phyloP scores from a whole-genome alignment of 2,888 invertebrate genomes.

The Erebia aethiops region DNA sequence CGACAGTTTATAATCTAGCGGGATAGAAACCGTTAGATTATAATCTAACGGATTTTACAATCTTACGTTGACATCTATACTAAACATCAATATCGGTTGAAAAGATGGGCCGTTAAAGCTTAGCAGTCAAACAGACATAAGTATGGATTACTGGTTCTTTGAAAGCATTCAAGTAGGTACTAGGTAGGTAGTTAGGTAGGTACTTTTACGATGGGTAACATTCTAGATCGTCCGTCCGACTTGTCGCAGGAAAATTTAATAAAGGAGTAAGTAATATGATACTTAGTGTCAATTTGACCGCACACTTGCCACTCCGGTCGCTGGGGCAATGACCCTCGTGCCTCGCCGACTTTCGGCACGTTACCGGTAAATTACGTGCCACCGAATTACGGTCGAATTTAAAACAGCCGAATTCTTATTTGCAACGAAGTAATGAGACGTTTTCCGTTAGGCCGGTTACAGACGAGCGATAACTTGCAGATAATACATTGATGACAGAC shows the following conservation, averaged over 20 bases:
- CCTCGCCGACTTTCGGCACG: conserved; percentile 47
- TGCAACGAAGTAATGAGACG: conserved; percentile 21
- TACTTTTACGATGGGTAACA: not conserved
- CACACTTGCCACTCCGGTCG: conserved; percentile 44
- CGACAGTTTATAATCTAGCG: too few relatives aligned
- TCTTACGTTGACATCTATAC: too few relatives aligned
- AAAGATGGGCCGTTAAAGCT: too few relatives aligned
- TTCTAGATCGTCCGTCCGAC: conserved; percentile 43
- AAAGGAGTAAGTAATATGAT: conserved; percentile 76
- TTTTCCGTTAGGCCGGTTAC: conserved; percentile 18
- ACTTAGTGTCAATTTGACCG: conserved; percentile 62
- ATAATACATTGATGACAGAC: not conserved
- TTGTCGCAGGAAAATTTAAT: conserved; percentile 68
- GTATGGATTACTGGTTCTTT: too few relatives aligned
- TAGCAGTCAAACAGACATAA: too few relatives aligned
- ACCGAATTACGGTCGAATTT: conserved; percentile 34
- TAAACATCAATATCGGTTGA: too few relatives aligned
- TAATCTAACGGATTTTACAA: too few relatives aligned
- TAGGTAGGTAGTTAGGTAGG: not conserved
- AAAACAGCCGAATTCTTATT: conserved; percentile 20
- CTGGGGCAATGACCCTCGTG: conserved; percentile 44
- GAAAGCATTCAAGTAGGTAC: not conserved
- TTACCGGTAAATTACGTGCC: conserved; percentile 48
- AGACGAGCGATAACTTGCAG: not conserved
- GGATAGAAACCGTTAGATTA: too few relatives aligned